phyloP scores from a whole-genome alignment of 2,113 vertebrate species.

The Perca flavescens region DNA sequence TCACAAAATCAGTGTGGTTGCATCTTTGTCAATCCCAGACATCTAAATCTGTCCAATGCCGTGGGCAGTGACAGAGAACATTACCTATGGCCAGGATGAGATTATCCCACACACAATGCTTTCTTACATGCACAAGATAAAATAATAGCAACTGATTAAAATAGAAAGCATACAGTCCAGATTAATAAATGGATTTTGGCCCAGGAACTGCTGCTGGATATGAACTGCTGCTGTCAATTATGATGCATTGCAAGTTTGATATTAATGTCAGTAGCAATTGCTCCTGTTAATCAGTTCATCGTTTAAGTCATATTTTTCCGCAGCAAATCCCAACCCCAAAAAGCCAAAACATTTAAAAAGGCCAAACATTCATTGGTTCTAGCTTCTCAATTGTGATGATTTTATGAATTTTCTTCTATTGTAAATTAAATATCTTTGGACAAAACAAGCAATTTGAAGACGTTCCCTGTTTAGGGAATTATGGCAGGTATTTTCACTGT shows the following conservation, averaged over 20 bases:
- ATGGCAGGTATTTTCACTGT: neutral
- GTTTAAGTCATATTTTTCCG: neutral
- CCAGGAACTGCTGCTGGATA: neutral
- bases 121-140: conserved; percentile 18
- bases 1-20: neutral
- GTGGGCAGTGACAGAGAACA: conserved; percentile 37
- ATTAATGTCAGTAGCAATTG: neutral
- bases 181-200: conserved; percentile 1
- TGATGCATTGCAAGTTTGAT: neutral
- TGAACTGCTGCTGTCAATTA: neutral
- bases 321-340: too few species aligned
- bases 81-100: conserved; percentile 23
- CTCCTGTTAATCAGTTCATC: neutral
- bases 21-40: neutral
- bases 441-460: neutral
- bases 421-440: neutral
- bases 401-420: neutral
- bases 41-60: conserved; percentile 36
- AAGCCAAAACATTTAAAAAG: neutral
- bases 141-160: conserved; percentile 12
- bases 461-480: neutral
- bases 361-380: neutral
- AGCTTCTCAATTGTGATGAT: too few species aligned
- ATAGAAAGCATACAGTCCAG: neutral
- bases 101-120: conserved; percentile 34